These are phyloP conservation scores for Tenthredo scrophulariae DNA, from an alignment of 2,888 invertebrate species.

Conservation along the genomic window DNA sequence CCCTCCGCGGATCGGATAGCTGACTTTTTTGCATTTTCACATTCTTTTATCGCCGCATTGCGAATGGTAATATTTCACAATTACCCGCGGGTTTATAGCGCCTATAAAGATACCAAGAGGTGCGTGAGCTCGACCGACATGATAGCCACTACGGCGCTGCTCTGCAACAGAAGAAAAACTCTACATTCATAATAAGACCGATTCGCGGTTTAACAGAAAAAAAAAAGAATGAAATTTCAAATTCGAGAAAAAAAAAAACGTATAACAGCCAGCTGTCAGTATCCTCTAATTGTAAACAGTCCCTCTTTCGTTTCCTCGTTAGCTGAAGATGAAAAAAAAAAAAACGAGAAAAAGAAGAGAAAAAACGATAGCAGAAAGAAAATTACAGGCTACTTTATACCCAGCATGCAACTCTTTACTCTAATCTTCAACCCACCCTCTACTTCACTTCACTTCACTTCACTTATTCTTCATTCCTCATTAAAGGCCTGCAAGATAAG, in stretches of 20 bases:
- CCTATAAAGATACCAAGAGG: constrained; percentile 73
- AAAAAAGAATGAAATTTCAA: too few species aligned
- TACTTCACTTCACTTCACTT: neutral
- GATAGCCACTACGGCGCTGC: neutral
- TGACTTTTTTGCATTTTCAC: constrained; percentile 56
- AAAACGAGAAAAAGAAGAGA: neutral
- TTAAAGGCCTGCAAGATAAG: neutral
- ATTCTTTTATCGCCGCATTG: constrained; percentile 67
- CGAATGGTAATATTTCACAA: constrained; percentile 74
- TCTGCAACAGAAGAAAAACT: neutral
- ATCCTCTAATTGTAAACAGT: constrained; percentile 30
- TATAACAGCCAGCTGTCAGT: constrained; percentile 22
- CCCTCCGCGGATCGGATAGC: constrained; percentile 42
- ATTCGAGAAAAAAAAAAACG: neutral
- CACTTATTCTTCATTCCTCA: neutral
- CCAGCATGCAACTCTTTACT: constrained; percentile 31
- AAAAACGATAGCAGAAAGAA: neutral
- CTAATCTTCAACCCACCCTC: constrained; percentile 8
- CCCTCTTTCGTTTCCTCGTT: constrained; percentile 32
- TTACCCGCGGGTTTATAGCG: constrained; percentile 73
- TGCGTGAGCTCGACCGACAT: constrained; percentile 69
- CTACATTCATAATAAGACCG: neutral
- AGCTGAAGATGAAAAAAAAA: neutral
- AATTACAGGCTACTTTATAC: constrained; percentile 35
- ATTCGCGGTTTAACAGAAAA: neutral